Evolutionary conservation across 1,140 invertebrate species (phyloP).

Genomic region (Drosophila santomea): DNA sequence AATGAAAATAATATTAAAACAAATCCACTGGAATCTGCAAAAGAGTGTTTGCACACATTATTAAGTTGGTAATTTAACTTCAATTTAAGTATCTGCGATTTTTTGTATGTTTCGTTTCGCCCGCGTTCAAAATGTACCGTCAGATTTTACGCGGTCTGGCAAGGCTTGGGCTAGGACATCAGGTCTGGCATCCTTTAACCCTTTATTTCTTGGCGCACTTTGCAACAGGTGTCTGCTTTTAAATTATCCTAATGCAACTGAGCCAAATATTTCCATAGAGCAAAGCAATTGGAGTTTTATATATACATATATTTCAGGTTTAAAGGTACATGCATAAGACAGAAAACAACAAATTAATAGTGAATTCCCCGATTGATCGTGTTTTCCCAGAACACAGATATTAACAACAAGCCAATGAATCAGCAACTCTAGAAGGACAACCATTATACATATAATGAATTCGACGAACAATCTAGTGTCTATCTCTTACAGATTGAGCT

Average conservation of each 20-base stretch:
- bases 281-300: no score
- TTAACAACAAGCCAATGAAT: slow-evolving; percentile 8
- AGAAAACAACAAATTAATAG: no score
- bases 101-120: neutral
- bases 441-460: slow-evolving; percentile 26
- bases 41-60: neutral
- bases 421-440: slow-evolving; percentile 18
- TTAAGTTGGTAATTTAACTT: neutral
- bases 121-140: neutral
- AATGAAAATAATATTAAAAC: slow-evolving; percentile 42
- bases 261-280: no score
- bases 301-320: no score
- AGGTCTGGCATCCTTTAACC: slow-evolving; percentile 2
- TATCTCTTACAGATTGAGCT: slow-evolving; percentile 7
- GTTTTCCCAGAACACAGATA: slow-evolving; percentile 11
- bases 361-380: slow-evolving; percentile 1
- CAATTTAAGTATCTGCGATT: neutral
- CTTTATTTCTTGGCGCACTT: neutral
- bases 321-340: no score
- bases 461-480: slow-evolving; percentile 21
- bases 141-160: neutral
- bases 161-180: neutral
- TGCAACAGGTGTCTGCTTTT: slow-evolving; percentile 5
- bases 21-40: slow-evolving; percentile 47
- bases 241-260: neutral